phyloP scores from a whole-genome alignment of 2,113 vertebrate species.

The Athene cunicularia region DNA sequence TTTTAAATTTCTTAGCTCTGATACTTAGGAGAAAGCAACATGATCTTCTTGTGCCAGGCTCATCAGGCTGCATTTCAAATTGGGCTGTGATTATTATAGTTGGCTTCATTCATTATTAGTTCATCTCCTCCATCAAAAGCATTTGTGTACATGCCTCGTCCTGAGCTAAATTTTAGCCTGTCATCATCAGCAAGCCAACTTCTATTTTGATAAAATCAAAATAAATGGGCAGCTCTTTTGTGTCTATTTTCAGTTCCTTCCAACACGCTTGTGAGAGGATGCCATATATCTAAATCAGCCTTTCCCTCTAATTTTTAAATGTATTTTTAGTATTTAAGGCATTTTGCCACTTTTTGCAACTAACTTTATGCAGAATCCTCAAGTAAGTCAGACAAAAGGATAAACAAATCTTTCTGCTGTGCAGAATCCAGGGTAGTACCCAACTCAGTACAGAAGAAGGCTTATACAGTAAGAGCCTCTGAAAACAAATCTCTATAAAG shows the following conservation, averaged over 20 bases:
- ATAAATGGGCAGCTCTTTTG: not conserved
- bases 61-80: not conserved
- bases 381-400: not conserved
- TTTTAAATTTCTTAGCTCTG: not conserved
- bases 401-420: not conserved
- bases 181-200: not conserved
- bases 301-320: not conserved
- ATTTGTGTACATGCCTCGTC: not conserved
- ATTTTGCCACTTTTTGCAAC: not conserved
- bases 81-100: not conserved
- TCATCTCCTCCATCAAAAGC: not conserved
- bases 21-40: not conserved
- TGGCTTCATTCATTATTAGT: not conserved
- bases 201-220: not conserved
- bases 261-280: not conserved
- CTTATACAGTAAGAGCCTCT: not conserved
- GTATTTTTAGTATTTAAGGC: not conserved
- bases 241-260: not conserved
- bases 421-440: not conserved
- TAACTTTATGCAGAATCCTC: not conserved
- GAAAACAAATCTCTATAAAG: not conserved
- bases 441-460: not conserved
- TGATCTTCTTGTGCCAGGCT: not conserved
- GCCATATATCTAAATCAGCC: not conserved
- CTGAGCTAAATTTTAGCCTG: not conserved